Percentiles rank a stretch among this genome's conserved stretches.
phyloP scores from a whole-genome alignment of 2,797 vertebrate genomes.

The Acanthis flammea region DNA sequence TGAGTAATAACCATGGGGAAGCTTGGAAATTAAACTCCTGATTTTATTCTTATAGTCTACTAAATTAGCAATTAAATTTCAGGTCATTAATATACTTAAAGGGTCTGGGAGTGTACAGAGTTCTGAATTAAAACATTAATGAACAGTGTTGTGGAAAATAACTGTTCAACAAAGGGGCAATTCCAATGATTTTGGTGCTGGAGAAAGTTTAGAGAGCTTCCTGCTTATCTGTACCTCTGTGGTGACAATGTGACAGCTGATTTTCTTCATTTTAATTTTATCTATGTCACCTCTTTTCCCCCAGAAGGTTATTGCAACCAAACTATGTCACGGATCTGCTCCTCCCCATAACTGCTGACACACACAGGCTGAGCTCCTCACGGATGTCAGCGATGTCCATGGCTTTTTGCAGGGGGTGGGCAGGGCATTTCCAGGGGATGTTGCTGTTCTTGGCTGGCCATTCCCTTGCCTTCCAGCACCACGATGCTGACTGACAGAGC shows the following conservation, averaged over 20 bases:
- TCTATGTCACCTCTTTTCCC: neutral
- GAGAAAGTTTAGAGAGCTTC: neutral
- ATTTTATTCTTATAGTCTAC: neutral
- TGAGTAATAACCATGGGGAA: neutral
- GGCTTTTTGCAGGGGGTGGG: neutral
- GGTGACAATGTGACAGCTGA: neutral
- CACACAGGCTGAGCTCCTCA: neutral
- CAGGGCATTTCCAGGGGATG: neutral
- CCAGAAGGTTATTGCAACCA: neutral
- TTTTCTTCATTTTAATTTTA: neutral
- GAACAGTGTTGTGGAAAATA: neutral
- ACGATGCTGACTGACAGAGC: rapidly evolving
- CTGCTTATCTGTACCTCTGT: neutral
- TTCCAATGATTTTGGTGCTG: neutral
- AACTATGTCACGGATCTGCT: rapidly evolving
- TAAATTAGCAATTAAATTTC: neutral
- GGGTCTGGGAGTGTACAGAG: neutral
- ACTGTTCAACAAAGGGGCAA: neutral
- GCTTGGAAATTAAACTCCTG: neutral
- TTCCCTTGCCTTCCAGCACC: neutral
- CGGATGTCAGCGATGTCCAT: neutral
- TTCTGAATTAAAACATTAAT: neutral
- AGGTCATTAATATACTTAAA: neutral
- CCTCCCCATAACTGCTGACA: neutral
- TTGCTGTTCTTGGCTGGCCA: neutral